phyloP scores from a whole-genome alignment of 1,140 invertebrate genomes.

The Planococcus citri region DNA sequence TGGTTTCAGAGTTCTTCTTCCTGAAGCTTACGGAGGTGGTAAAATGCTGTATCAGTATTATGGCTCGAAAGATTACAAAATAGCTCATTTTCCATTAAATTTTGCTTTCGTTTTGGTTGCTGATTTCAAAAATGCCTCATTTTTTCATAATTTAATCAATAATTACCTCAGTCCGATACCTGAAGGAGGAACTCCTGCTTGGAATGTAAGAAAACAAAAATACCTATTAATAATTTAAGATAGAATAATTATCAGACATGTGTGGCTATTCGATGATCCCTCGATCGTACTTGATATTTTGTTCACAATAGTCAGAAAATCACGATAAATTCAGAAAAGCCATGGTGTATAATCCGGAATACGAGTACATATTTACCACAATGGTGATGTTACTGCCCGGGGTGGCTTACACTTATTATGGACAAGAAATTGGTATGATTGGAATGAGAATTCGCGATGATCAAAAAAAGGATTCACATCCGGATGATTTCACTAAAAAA shows the following conservation, averaged over 20 bases:
- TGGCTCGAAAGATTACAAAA: not conserved
- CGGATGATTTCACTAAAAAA: slow-evolving; percentile 27
- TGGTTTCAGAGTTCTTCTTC: not conserved
- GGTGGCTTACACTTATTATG: not conserved
- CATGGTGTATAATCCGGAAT: not conserved
- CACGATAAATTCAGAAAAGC: not conserved
- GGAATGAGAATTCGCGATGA: slow-evolving; percentile 43
- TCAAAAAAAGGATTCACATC: slow-evolving; percentile 31
- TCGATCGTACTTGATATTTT: too few species aligned
- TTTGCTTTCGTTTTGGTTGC: not conserved
- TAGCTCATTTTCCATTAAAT: not conserved
- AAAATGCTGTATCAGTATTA: not conserved
- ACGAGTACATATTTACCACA: not conserved
- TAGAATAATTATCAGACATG: too few species aligned
- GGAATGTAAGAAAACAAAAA: too few species aligned
- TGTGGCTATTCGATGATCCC: too few species aligned
- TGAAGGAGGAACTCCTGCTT: not conserved
- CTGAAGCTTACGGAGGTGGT: not conserved
- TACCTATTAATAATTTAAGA: too few species aligned
- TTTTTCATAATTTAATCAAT: not conserved
- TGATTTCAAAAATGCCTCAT: not conserved
- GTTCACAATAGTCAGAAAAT: not conserved
- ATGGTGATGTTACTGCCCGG: slow-evolving; percentile 4
- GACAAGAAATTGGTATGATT: slow-evolving; percentile 47
- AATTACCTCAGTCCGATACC: not conserved